phyloP scores from a whole-genome alignment of 2,113 vertebrate species.

The Grantiella picta region DNA sequence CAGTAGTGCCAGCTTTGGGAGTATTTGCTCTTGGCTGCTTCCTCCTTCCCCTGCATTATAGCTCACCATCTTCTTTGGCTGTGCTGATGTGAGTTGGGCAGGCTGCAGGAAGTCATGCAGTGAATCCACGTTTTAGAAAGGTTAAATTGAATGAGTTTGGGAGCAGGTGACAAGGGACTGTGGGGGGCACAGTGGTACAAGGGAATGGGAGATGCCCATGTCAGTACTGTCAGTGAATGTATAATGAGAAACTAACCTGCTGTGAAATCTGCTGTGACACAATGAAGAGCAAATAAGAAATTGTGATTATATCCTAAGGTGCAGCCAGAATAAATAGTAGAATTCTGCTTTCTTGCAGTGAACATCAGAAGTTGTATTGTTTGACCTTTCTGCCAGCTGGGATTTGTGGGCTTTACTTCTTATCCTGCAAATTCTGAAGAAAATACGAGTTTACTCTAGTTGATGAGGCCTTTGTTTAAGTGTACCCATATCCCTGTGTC shows the following conservation, averaged over 20 bases:
- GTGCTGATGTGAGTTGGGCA: background rate
- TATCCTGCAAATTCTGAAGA: background rate
- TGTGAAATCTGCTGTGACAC: background rate
- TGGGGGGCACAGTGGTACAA: background rate
- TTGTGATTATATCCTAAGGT: background rate
- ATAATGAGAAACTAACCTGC: background rate
- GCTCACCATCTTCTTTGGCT: background rate
- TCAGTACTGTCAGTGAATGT: background rate
- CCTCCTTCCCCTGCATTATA: background rate
- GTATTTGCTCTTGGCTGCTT: background rate
- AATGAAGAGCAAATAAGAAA: background rate
- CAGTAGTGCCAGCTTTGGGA: background rate
- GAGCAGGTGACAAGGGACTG: fast-evolving
- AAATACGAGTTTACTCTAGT: background rate
- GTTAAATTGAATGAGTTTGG: background rate
- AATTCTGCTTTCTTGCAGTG: background rate
- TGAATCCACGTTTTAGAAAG: background rate
- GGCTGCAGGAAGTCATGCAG: background rate
- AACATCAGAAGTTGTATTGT: background rate
- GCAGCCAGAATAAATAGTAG: background rate
- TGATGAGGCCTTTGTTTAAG: background rate
- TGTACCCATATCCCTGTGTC: background rate
- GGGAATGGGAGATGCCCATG: background rate
- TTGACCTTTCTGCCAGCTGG: background rate
- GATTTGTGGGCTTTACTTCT: background rate